Percentiles rank a stretch among this genome's conserved stretches.
phyloP scores from a whole-genome alignment of 2,113 vertebrate genomes.

The Tyrannus savana region DNA sequence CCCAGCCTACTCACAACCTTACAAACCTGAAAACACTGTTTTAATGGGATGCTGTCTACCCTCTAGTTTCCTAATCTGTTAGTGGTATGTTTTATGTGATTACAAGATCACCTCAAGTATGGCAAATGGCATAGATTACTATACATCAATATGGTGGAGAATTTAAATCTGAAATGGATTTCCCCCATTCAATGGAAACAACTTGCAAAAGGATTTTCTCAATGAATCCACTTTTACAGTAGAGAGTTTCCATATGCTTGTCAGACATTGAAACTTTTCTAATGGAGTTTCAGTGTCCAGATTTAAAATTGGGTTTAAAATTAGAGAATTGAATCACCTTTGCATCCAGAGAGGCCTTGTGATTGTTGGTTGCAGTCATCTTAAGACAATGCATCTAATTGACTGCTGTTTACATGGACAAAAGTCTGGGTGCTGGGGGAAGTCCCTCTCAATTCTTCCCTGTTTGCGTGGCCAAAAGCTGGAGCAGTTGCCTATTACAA shows the following conservation, averaged over 20 bases:
- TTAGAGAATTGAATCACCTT: neutral
- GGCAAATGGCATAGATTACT: neutral
- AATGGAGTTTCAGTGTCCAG: neutral
- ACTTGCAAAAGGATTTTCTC: neutral
- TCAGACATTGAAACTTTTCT: neutral
- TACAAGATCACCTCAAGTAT: neutral
- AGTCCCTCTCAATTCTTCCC: neutral
- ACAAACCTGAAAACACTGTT: neutral
- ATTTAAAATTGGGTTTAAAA: neutral
- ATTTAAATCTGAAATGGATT: neutral
- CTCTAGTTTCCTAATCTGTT: neutral
- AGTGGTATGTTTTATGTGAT: neutral
- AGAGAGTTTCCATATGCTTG: neutral
- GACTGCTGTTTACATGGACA: neutral
- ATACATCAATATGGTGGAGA: neutral
- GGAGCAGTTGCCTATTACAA: neutral
- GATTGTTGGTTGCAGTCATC: neutral
- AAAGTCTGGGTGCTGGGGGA: neutral
- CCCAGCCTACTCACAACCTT: conserved; percentile 11
- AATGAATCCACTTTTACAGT: neutral
- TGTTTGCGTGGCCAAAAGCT: neutral
- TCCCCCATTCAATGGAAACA: neutral
- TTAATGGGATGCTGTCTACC: neutral
- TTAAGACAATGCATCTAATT: neutral
- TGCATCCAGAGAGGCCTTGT: neutral